A percentile compares a stretch with the other conserved stretches of the same genome.
Evolutionary conservation across 2,113 vertebrate species (phyloP).

Genomic region (Zosterops pallidus): DNA sequence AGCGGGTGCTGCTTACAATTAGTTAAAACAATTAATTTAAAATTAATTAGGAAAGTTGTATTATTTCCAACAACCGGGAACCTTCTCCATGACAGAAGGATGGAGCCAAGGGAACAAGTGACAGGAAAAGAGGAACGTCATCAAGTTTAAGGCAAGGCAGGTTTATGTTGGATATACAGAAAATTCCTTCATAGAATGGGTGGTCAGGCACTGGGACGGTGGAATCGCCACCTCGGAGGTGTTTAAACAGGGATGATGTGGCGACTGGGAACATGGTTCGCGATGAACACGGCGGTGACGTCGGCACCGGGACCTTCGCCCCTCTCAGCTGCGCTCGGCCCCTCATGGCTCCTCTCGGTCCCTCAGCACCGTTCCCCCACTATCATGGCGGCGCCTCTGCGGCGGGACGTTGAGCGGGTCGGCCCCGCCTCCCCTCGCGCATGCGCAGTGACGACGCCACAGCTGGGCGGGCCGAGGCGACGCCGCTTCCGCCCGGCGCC

Average conservation of each 20-base stretch:
- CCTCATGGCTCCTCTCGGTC: too few species aligned
- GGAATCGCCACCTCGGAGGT: neutral
- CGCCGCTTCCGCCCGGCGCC: conserved; percentile 73
- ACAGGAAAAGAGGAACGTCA: neutral
- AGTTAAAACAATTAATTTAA: neutral
- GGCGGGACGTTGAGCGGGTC: neutral
- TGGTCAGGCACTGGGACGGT: neutral
- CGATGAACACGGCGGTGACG: fast-evolving
- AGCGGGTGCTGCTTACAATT: neutral
- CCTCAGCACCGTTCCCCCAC: neutral
- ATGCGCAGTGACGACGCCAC: neutral
- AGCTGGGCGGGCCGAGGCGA: neutral
- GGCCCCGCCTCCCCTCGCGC: neutral
- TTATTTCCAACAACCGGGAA: neutral
- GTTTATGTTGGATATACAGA: fast-evolving
- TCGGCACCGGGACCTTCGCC: fast-evolving
- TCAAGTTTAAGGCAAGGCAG: neutral
- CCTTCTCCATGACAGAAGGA: neutral
- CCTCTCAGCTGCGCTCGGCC: neutral
- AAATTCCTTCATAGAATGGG: neutral
- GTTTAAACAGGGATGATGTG: neutral
- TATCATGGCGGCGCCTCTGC: neutral
- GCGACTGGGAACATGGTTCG: fast-evolving
- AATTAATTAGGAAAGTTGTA: neutral
- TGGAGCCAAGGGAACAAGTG: neutral